Evolutionary conservation across 2,797 vertebrate species (phyloP), one percentile per base, ranked within the genome.

Genomic region (Propithecus perrieri): DNA sequence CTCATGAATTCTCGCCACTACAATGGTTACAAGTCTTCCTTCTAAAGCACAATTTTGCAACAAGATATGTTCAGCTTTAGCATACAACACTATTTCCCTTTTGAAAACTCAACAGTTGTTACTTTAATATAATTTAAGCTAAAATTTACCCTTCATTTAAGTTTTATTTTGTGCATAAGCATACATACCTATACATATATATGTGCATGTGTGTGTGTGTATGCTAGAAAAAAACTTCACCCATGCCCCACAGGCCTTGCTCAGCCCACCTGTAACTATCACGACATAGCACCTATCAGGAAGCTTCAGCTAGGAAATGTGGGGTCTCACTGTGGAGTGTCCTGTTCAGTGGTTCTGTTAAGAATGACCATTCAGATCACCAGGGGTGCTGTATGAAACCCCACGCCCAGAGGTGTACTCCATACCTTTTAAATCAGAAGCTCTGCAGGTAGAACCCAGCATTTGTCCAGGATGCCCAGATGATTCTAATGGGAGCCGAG

Each of bases 141-240:
- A 89, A 87, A 89, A 67, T 38, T 57, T 41, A 83, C 43, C n/a
- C 81, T 79, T 93, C 65, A 63, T 76, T 87, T 83, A 63, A 81
- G 92, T 89, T 35, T 65, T 84, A 84, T 48, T 92, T 65, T 90
- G 48, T 57, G 33, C 43, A 76, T 6, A 81, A 79, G 48, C 4
- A 63, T 7, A 61, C 6, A 72, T 59, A 71, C 15, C n/a, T 5
- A 59, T 69, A 43, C 26, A 26, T 4, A 4, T 20, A 17, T 9
- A 18, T 22, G 59, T 35, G 6, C n/a, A 1, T 75, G 38, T 61
- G 4, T 72, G 4, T 72, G 43, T 48, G 38, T 28, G 17, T 7
- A 7, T 12, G 35, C 46, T 46, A 59, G 50, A 5, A 79, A 53
- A 41, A 67, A 17, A 65, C 63, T 22, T 76, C 30, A 43, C 12